Conservation (phyloP, 2,113 vertebrate species). For the Stomatorhinus ivindoensis region DNA sequence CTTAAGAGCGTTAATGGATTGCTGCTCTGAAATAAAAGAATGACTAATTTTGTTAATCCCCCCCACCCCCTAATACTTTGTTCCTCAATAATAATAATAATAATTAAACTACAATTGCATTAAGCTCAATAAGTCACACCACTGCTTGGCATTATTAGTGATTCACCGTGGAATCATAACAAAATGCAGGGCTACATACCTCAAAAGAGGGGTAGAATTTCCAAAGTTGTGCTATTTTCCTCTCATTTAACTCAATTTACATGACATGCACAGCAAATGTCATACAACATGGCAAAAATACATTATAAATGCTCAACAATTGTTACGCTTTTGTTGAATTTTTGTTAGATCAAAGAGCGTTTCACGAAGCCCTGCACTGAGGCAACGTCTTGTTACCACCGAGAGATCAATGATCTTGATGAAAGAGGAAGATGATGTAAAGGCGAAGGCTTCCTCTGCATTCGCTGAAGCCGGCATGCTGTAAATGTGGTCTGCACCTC, state of each 20-base stretch:
- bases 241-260: neutral
- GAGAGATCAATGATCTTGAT: slow-evolving; percentile 78
- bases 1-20: neutral
- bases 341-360: slow-evolving; percentile 50
- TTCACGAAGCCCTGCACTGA: slow-evolving; percentile 50
- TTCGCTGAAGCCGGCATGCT: slow-evolving; percentile 47
- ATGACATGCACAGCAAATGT: slow-evolving; percentile 23
- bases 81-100: neutral
- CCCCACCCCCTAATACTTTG: neutral
- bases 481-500: slow-evolving; percentile 49
- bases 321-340: slow-evolving; percentile 28
- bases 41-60: neutral
- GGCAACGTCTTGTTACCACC: slow-evolving; percentile 80
- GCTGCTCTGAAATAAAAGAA: neutral
- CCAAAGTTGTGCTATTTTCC: neutral
- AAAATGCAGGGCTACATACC: neutral
- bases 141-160: neutral
- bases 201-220: neutral
- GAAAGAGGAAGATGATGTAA: slow-evolving; percentile 63
- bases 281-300: slow-evolving; percentile 41
- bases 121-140: neutral
- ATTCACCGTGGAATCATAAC: neutral
- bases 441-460: slow-evolving; percentile 57
- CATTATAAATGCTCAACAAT: slow-evolving; percentile 27
- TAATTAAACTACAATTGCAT: neutral